Percentiles rank a stretch among this genome's conserved stretches.
phyloP scores from a whole-genome alignment of 2,888 invertebrate genomes.

The Dasysyrphus albostriatus region DNA sequence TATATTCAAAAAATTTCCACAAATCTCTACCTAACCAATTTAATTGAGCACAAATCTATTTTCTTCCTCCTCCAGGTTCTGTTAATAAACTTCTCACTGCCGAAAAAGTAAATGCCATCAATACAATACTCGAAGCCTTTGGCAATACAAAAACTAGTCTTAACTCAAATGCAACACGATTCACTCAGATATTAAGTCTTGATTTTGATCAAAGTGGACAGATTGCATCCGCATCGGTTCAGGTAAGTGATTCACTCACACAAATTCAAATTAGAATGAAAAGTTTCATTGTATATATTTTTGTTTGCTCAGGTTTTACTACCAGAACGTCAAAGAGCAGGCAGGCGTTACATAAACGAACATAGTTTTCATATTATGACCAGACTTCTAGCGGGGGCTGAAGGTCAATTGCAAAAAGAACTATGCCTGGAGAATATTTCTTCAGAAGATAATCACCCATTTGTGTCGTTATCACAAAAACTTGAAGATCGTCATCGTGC shows the following conservation, averaged over 20 bases:
- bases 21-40: too few relatives aligned
- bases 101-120: slow-evolving; percentile 93
- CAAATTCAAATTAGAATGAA: slow-evolving; percentile 37
- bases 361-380: slow-evolving; percentile 84
- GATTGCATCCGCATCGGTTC: slow-evolving; percentile 94
- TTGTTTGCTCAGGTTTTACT: slow-evolving; percentile 88
- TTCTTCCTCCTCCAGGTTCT: slow-evolving; percentile 80
- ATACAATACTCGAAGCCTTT: slow-evolving; percentile 94
- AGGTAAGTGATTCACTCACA: slow-evolving; percentile 84
- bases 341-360: slow-evolving; percentile 87
- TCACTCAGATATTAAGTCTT: slow-evolving; percentile 95
- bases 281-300: slow-evolving; percentile 18
- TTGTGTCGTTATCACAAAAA: slow-evolving; percentile 91
- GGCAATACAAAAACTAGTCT: slow-evolving; percentile 94
- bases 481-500: slow-evolving; percentile 92
- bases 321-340: slow-evolving; percentile 91
- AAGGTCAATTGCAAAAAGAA: slow-evolving; percentile 92
- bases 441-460: slow-evolving; percentile 88
- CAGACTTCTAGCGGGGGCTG: slow-evolving; percentile 88
- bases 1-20: neutral
- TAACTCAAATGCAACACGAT: slow-evolving; percentile 94
- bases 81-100: slow-evolving; percentile 91
- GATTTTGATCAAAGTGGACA: slow-evolving; percentile 97
- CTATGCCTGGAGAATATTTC: slow-evolving; percentile 91
- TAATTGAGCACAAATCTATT: neutral